Percentiles rank a stretch among this genome's conserved stretches.
These are phyloP conservation scores for Myioborus melanocephalus DNA, from an alignment of 2,797 vertebrate species.

Conservation along the genomic window DNA sequence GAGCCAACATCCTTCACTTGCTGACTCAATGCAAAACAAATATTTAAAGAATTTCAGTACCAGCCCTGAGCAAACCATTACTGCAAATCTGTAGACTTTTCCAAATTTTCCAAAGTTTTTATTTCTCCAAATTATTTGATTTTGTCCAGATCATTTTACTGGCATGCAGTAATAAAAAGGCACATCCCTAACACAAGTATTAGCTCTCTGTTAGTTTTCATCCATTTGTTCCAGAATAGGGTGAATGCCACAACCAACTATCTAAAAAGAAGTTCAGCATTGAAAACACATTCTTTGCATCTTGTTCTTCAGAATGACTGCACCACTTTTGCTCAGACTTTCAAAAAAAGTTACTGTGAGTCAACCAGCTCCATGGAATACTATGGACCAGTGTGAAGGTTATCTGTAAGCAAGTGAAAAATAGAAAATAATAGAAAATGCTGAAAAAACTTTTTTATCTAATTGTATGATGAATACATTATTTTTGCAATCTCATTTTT, in stretches of 20 bases:
- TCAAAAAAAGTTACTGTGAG: background rate
- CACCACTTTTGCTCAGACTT: background rate
- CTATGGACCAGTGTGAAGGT: background rate
- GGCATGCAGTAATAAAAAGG: background rate
- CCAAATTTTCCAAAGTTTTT: background rate
- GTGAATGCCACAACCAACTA: background rate
- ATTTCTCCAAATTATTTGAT: too few species aligned
- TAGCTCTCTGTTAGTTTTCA: background rate
- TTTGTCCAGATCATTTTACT: background rate
- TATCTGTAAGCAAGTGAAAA: background rate
- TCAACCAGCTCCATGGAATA: background rate
- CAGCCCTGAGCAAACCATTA: background rate
- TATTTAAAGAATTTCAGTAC: conserved; percentile 8
- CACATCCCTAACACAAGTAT: background rate
- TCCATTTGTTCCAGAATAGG: background rate
- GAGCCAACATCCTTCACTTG: background rate
- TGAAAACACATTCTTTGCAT: background rate
- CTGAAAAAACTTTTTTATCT: background rate
- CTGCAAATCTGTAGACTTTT: background rate
- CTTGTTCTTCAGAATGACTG: background rate
- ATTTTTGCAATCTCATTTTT: background rate
- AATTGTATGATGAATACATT: background rate
- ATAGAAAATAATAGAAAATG: background rate
- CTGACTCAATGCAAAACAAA: background rate
- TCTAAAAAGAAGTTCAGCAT: background rate